phyloP scores from a whole-genome alignment of 2,888 invertebrate species.

The Drosophila formosana region DNA sequence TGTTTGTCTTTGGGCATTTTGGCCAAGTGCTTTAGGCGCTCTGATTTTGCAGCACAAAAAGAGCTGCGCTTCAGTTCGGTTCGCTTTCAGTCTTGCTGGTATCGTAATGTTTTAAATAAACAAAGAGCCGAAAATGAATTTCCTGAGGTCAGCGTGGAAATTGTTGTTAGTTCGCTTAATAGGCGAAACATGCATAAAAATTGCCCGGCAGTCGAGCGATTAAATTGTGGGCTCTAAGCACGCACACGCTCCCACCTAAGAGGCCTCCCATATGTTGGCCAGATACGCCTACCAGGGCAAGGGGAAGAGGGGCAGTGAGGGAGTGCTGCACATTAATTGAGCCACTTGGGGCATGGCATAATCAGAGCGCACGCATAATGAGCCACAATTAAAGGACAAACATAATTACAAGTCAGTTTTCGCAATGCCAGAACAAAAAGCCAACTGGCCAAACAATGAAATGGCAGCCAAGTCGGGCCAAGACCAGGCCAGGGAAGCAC shows the following conservation, averaged over 20 bases:
- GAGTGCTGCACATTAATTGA: constrained; percentile 69
- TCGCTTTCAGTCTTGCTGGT: constrained; percentile 23
- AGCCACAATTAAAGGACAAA: constrained; percentile 78
- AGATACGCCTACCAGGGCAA: background rate
- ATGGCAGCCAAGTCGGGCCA: constrained; percentile 13
- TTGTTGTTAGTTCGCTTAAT: constrained; percentile 19
- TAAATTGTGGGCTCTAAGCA: constrained; percentile 54
- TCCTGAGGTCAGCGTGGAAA: constrained; percentile 15
- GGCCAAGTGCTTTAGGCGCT: constrained; percentile 14
- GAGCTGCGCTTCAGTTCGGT: constrained; percentile 8
- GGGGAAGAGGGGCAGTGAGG: background rate
- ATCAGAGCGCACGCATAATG: constrained; percentile 77
- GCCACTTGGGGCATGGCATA: constrained; percentile 75
- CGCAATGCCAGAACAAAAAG: constrained; percentile 39
- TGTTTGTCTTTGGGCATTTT: constrained; percentile 22
- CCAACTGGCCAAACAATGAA: constrained; percentile 2
- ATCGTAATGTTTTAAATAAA: constrained; percentile 51
- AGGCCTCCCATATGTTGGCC: constrained; percentile 10
- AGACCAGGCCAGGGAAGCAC: constrained; percentile 2
- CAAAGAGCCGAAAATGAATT: constrained; percentile 35
- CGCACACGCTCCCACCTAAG: constrained; percentile 29
- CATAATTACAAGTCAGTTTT: constrained; percentile 70
- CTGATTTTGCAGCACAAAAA: constrained; percentile 7
- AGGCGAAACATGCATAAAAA: constrained; percentile 22
- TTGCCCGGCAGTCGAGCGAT: constrained; percentile 28